Base-by-base conservation (phyloP, 1,140 invertebrate species). In the Sweltsa coloradensis region DNA sequence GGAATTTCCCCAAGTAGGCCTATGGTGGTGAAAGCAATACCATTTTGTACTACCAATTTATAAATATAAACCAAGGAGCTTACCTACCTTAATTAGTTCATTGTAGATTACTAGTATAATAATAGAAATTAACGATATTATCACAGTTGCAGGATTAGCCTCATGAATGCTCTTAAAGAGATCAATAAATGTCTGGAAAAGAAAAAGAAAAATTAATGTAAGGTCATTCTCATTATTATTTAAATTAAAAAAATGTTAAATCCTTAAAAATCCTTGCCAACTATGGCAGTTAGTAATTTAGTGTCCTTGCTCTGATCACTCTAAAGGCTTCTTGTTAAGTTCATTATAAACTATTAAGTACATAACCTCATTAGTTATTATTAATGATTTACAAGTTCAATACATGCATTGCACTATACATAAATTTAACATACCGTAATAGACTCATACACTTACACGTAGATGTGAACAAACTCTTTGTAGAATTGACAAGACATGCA, bases 81-180 rank as follows among this genome's bases (percentile, higher is more conserved):
- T 45, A 53, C 44, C 57, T 62, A 85, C 82, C 74, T 84, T 89
- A 0, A 93, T 59, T 16, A 81, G 53, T 66, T 89, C 83, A 60
- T 92, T 92, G 59, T 88, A 86, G 4, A 85, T 53, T 0, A 76
- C 65, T 47, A 91, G 75, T 37, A 86, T 61, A 4, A 75, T 53
- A 25, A 92, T 84, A 5, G 83, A 78, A 3, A 82, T 62, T 3
- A 72, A 45, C 1, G 89, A 88, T 36, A 87, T 75, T 3, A 80
- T 60, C n/a, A 88, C 62, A 2, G 83, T 79, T 0, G 75, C 69
- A 45, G 68, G 58, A 62, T 89, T 89, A 1, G 75, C 57, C 25
- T 71, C 59, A 0, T 71, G 60, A n/a, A 89, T 60, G 41, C 75
- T 70, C 23, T 70, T 68, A 16, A 73, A 59, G 19, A 87, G 64